phyloP scores from a whole-genome alignment of 2,888 invertebrate genomes.

The Megamerina dolium region DNA sequence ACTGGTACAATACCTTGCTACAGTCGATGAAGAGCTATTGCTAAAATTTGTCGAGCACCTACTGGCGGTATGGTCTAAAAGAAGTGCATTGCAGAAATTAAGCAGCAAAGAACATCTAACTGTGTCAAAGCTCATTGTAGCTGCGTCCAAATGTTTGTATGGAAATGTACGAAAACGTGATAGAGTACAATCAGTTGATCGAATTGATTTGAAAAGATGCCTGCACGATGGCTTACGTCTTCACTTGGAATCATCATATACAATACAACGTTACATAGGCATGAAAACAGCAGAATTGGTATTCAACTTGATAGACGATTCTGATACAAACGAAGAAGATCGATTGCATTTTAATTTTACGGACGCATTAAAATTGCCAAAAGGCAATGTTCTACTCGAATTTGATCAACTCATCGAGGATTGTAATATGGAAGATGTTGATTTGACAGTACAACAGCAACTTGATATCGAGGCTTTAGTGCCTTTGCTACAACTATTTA shows the following conservation, averaged over 20 bases:
- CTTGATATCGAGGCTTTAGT: constrained; percentile 17
- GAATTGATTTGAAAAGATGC: constrained; percentile 38
- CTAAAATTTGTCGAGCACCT: constrained; percentile 56
- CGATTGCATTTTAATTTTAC: constrained; percentile 62
- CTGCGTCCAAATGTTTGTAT: constrained; percentile 52
- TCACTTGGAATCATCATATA: constrained; percentile 62
- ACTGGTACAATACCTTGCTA: constrained; percentile 58
- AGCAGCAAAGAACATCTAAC: constrained; percentile 66
- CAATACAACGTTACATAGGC: constrained; percentile 60
- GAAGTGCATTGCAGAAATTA: constrained; percentile 57
- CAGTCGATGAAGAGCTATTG: constrained; percentile 30
- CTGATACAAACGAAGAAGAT: constrained; percentile 50
- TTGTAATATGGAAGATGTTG: not conserved
- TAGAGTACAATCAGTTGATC: constrained; percentile 18
- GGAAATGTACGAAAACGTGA: constrained; percentile 27
- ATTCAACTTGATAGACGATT: constrained; percentile 50
- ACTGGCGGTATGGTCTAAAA: constrained; percentile 63
- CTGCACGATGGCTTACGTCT: constrained; percentile 61
- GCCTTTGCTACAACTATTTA: constrained; percentile 26
- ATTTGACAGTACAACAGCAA: not conserved
- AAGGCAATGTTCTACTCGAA: constrained; percentile 32
- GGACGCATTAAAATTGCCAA: constrained; percentile 50
- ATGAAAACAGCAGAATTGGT: constrained; percentile 69
- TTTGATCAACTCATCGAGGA: constrained; percentile 25
- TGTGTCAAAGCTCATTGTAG: constrained; percentile 61